Conservation (phyloP, 92 coral and sea anemone genomes). For the Porites evermanni region DNA sequence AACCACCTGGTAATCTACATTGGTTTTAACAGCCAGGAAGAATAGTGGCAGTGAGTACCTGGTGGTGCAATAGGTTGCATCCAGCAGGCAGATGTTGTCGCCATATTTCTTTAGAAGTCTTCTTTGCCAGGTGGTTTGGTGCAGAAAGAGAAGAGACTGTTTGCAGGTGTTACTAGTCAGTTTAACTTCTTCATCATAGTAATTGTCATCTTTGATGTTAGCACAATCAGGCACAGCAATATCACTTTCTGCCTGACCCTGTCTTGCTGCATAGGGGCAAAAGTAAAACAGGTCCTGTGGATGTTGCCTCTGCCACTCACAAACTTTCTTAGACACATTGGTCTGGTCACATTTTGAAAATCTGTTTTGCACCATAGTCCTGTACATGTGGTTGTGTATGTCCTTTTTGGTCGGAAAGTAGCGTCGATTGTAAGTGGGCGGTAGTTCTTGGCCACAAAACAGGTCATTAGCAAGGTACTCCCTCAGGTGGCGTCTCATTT, state of each 20-base stretch:
- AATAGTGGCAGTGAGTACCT: too few species aligned
- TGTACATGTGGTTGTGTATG: constrained; percentile 58
- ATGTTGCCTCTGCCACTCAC: constrained; percentile 33
- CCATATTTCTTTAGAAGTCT: constrained; percentile 48
- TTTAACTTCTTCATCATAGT: too few species aligned
- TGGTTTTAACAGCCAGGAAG: too few species aligned
- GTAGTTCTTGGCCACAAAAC: constrained; percentile 45
- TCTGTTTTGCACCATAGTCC: constrained; percentile 40
- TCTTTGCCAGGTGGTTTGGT: constrained; percentile 64
- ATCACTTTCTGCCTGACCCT: too few species aligned
- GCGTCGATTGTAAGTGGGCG: constrained; percentile 22
- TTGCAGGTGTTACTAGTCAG: too few species aligned
- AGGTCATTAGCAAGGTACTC: constrained; percentile 29
- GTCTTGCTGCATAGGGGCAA: constrained; percentile 40
- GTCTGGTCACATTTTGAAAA: constrained; percentile 65
- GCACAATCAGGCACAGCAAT: too few species aligned
- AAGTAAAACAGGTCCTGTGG: constrained; percentile 56
- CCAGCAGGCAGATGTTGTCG: too few species aligned
- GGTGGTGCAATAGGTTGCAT: constrained; percentile 70
- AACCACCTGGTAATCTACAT: too few species aligned
- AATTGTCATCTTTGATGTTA: too few species aligned
- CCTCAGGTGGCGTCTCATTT: constrained; percentile 46
- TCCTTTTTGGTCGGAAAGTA: constrained; percentile 50
- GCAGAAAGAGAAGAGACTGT: too few species aligned
- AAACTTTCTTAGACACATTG: constrained; percentile 30